phyloP scores from a whole-genome alignment of 1,140 invertebrate genomes.

The Lepidurus couesii region DNA sequence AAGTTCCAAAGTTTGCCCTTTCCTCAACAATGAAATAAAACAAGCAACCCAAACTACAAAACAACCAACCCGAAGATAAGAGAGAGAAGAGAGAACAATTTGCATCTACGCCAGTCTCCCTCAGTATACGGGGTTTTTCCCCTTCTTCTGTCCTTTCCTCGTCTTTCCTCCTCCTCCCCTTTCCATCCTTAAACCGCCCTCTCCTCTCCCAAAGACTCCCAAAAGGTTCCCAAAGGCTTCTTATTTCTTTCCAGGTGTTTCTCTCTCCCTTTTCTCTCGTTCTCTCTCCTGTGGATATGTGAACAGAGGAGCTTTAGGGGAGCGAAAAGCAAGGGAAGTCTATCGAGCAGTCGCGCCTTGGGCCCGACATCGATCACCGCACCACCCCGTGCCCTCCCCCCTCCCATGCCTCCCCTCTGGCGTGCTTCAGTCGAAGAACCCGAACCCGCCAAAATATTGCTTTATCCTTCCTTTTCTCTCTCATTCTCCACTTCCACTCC shows the following conservation, averaged over 20 bases:
- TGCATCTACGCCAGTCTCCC: too few relatives aligned
- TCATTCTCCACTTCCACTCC: not conserved
- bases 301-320: not conserved
- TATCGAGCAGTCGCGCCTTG: slow-evolving; percentile 17
- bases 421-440: not conserved
- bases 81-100: too few relatives aligned
- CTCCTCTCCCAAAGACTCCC: too few relatives aligned
- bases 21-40: not conserved
- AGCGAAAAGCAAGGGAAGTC: not conserved
- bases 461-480: not conserved
- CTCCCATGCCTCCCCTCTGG: not conserved
- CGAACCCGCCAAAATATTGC: not conserved
- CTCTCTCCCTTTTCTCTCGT: too few relatives aligned
- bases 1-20: not conserved
- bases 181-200: too few relatives aligned
- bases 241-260: too few relatives aligned
- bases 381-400: not conserved
- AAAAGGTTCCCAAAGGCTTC: too few relatives aligned
- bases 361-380: not conserved
- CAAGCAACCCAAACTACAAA: too few relatives aligned
- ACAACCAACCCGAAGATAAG: too few relatives aligned
- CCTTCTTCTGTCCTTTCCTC: too few relatives aligned
- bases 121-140: too few relatives aligned
- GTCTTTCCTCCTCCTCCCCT: too few relatives aligned
- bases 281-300: not conserved